Conservation (phyloP, 92 coral and sea anemone genomes). For the Phenganax subtilis region DNA sequence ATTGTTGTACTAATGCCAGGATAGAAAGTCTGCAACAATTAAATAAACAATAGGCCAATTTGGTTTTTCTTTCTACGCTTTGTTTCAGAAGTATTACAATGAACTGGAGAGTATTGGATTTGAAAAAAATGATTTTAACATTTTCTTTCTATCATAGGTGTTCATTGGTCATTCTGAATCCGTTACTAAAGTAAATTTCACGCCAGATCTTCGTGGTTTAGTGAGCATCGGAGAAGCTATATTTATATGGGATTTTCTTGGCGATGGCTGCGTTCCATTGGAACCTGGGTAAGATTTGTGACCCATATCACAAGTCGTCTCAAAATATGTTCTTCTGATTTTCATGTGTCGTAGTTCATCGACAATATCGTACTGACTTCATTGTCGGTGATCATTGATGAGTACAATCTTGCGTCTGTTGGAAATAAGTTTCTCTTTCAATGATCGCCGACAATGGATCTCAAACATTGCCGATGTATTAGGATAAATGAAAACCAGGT, state of each 20-base stretch:
- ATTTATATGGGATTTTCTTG: slow-evolving; percentile 84
- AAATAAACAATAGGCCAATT: no score
- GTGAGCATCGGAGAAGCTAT: slow-evolving; percentile 90
- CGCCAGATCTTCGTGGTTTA: slow-evolving; percentile 72
- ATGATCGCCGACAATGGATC: no score
- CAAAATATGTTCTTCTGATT: not conserved
- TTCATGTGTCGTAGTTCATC: not conserved
- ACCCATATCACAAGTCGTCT: not conserved
- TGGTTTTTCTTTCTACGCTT: not conserved
- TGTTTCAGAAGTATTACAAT: not conserved
- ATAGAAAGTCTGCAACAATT: no score
- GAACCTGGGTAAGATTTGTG: slow-evolving; percentile 40
- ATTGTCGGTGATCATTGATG: no score
- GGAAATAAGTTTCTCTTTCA: no score
- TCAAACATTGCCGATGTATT: not conserved
- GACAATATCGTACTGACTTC: not conserved
- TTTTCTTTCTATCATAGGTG: slow-evolving; percentile 47
- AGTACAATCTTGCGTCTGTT: no score
- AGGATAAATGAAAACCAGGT: not conserved
- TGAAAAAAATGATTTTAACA: no score
- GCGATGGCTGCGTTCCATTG: slow-evolving; percentile 51
- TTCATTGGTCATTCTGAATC: slow-evolving; percentile 92
- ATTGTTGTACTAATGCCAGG: no score
- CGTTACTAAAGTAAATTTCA: slow-evolving; percentile 68
- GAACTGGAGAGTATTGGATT: no score